A percentile compares a stretch with the other conserved stretches of the same genome.
These are phyloP conservation scores for Bradynema listronoti DNA, from an alignment of 1,140 invertebrate genomes.

Conservation along the genomic window DNA sequence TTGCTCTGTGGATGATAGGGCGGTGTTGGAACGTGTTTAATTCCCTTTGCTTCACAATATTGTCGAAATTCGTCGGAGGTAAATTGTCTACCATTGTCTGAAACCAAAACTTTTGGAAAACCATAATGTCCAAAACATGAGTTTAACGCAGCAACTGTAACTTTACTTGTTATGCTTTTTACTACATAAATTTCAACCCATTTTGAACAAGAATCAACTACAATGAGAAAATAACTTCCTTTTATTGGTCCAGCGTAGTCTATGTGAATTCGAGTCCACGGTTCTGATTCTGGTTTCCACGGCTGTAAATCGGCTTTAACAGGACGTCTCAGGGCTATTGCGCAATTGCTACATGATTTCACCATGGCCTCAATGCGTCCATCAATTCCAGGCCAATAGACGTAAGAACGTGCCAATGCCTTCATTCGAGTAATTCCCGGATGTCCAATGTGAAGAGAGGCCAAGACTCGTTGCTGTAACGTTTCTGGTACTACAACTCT, in stretches of 20 bases:
- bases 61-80: too few species aligned
- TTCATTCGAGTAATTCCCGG: slow-evolving; percentile 64
- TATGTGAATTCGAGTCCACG: slow-evolving; percentile 12
- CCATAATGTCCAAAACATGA: too few species aligned
- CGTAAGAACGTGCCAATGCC: slow-evolving; percentile 58
- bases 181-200: too few species aligned
- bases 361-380: slow-evolving; percentile 15
- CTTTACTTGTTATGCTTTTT: too few species aligned
- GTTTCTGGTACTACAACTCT: slow-evolving; percentile 59
- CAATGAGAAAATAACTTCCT: too few species aligned
- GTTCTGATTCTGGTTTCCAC: slow-evolving; percentile 8
- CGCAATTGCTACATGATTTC: slow-evolving; percentile 7
- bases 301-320: slow-evolving; percentile 11
- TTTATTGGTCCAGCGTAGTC: slow-evolving; percentile 14
- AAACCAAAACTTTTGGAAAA: too few species aligned
- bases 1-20: too few species aligned
- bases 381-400: slow-evolving; percentile 17
- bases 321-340: background rate
- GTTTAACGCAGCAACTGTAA: too few species aligned
- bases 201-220: too few species aligned
- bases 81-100: too few species aligned
- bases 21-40: too few species aligned
- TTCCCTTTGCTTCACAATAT: too few species aligned
- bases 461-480: slow-evolving; percentile 53
- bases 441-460: slow-evolving; percentile 61